Evolutionary conservation across 2,797 vertebrate species (phyloP), one percentile per base, ranked within the genome.

Genomic region (Halcyon smyrnensis): DNA sequence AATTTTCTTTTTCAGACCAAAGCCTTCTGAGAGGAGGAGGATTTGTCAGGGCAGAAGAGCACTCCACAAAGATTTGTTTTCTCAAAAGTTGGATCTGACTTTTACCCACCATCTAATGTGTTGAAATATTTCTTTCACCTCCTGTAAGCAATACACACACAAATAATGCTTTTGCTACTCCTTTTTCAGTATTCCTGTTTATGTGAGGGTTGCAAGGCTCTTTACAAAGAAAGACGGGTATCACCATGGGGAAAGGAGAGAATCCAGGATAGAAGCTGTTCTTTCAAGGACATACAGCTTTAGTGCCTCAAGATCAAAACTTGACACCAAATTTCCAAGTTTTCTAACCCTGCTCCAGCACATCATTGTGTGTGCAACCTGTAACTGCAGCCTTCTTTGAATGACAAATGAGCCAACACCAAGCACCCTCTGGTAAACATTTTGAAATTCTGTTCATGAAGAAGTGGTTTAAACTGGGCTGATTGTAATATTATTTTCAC

Each of bases 1-100:
- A 60, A 86, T 93, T 95, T 90, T 84, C 75, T 89, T 77, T 80
- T 89, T 89, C 69, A 89, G 32, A 87, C 50, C 64, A 83, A 85
- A 89, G 45, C 43, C 53, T 78, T 77, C 60, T 27, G 41, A 81
- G 64, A 53, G 28, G 24, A 71, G 27, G 15, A 65, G 39, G 69
- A 82, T 89, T 79, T 93, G 53, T 60, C 18, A 53, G 57, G 39
- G 57, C 63, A 89, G 84, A 86, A 93, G 74, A 91, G 36, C 56
- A 46, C 17, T 77, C 60, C 62, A 24, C 0, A 0, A 79, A 88
- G 56, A 84, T 48, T 78, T 94, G 53, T 94, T 85, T 81, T 71
- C 83, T 91, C 65, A 59, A 83, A 95, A 51, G 19, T 89, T 80
- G 41, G 34, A 85, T 95, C 62, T 87, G 70, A 68, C 60, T 39